phyloP scores from a whole-genome alignment of 2,113 vertebrate genomes.

The Neodon shergylaensis region DNA sequence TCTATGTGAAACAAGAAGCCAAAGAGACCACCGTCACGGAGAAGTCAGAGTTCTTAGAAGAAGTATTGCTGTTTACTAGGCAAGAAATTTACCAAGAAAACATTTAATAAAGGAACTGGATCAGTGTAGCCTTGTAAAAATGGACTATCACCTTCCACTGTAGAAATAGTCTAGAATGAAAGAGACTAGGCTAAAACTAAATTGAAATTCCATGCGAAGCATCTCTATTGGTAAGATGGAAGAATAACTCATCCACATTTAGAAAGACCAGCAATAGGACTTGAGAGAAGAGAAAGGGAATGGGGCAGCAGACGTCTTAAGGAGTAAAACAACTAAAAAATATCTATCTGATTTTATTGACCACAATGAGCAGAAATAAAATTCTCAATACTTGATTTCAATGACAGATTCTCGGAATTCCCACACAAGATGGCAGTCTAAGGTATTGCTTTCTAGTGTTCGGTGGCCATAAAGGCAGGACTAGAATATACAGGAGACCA shows the following conservation, averaged over 20 bases:
- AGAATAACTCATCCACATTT: slow-evolving; percentile 38
- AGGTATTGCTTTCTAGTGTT: slow-evolving; percentile 80
- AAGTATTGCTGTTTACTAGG: slow-evolving; percentile 43
- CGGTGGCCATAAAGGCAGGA: slow-evolving; percentile 72
- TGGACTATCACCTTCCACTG: slow-evolving; percentile 52
- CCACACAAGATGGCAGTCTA: slow-evolving; percentile 82
- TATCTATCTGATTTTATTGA: slow-evolving; percentile 43
- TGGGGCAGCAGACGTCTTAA: not conserved
- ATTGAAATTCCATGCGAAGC: slow-evolving; percentile 65
- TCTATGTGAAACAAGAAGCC: not conserved
- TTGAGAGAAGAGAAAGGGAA: slow-evolving; percentile 40
- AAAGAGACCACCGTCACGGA: slow-evolving; percentile 22
- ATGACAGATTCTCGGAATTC: slow-evolving; percentile 76
- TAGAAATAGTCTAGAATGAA: slow-evolving; percentile 39
- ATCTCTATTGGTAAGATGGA: slow-evolving; percentile 52
- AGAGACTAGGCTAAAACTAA: slow-evolving; percentile 57
- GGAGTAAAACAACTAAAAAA: slow-evolving; percentile 46
- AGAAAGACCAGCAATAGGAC: slow-evolving; percentile 64
- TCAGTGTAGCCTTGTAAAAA: slow-evolving; percentile 66
- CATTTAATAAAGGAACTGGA: slow-evolving; percentile 37
- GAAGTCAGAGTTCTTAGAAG: slow-evolving; percentile 54
- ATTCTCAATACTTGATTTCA: slow-evolving; percentile 69
- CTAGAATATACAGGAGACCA: slow-evolving; percentile 70
- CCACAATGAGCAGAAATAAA: slow-evolving; percentile 64
- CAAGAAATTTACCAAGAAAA: slow-evolving; percentile 62